These are phyloP conservation scores for Thalpophila matura DNA, from an alignment of 2,888 invertebrate genomes.

Conservation along the genomic window DNA sequence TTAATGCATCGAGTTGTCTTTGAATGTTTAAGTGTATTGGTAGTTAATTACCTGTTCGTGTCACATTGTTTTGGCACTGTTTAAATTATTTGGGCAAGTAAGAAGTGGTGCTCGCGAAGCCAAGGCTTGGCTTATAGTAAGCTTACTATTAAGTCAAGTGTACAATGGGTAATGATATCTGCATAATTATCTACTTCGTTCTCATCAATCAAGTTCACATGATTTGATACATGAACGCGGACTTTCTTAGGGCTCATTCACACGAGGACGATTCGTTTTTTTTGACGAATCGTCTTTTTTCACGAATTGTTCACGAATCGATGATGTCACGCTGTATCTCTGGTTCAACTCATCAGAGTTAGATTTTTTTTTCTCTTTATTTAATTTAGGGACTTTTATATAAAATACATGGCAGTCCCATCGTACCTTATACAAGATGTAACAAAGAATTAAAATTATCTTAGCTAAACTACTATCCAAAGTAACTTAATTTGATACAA, in stretches of 20 bases:
- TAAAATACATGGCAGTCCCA: no score
- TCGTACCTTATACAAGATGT: no score
- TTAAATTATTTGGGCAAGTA: slow-evolving; percentile 25
- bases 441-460: no score
- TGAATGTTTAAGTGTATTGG: slow-evolving; percentile 55
- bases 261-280: background rate
- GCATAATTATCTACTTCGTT: slow-evolving; percentile 24
- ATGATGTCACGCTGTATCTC: no score
- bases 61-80: slow-evolving; percentile 28
- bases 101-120: slow-evolving; percentile 9
- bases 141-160: slow-evolving; percentile 3
- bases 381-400: no score
- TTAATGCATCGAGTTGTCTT: slow-evolving; percentile 61
- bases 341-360: no score
- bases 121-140: slow-evolving; percentile 10
- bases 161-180: slow-evolving; percentile 37
- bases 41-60: slow-evolving; percentile 52
- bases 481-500: no score
- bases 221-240: background rate
- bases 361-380: no score
- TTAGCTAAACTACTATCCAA: no score
- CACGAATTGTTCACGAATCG: no score
- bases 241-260: background rate
- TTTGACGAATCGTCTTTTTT: no score
- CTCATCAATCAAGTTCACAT: slow-evolving; percentile 16